Conservation (phyloP, 2,113 vertebrate species). For the Melanotaenia duboulayi region DNA sequence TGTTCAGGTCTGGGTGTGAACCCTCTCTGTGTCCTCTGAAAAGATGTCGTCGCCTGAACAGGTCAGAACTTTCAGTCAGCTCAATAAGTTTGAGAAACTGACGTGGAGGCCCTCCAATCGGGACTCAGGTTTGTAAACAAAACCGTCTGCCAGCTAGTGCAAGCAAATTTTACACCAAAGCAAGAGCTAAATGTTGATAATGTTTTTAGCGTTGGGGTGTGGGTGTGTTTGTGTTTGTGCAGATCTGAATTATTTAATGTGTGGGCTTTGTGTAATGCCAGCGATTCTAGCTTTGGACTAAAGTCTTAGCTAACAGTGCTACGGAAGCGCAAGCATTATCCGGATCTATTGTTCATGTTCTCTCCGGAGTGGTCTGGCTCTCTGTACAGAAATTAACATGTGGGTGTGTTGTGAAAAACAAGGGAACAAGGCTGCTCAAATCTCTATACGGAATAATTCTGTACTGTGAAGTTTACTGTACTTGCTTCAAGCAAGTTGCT, state of each 20-base stretch:
- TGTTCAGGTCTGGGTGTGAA: constrained; percentile 35
- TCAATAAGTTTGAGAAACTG: constrained; percentile 88
- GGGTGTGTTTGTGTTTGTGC: not conserved
- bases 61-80: constrained; percentile 56
- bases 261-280: not conserved
- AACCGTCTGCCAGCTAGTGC: not conserved
- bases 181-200: not conserved
- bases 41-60: constrained; percentile 71
- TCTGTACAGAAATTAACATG: not conserved
- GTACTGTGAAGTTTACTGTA: too few relatives aligned
- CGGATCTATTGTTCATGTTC: not conserved
- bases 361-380: not conserved
- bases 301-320: constrained; percentile 53
- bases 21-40: not conserved
- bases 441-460: not conserved
- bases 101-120: constrained; percentile 85
- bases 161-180: not conserved
- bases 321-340: constrained; percentile 49
- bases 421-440: too few relatives aligned
- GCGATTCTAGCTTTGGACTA: not conserved
- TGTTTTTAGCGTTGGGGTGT: too few relatives aligned
- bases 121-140: constrained; percentile 86
- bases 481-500: too few relatives aligned
- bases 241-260: not conserved
- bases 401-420: not conserved